Evolutionary conservation across 2,113 vertebrate genomes (phyloP).

Genomic region (Microcebus jonahi): DNA sequence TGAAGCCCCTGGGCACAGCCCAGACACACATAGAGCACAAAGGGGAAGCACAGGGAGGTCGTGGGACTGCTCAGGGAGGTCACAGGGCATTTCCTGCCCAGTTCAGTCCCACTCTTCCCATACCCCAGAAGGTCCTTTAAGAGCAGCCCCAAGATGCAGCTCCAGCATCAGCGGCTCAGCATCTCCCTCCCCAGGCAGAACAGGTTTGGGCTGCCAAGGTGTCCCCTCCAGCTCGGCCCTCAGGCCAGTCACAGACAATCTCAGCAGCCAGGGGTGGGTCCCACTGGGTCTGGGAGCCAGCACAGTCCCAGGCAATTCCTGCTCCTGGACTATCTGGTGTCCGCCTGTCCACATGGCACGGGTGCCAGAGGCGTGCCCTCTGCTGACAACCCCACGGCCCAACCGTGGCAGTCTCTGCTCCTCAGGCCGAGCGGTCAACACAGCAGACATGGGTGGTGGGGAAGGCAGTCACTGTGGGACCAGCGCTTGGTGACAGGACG

Average conservation of each 20-base stretch:
- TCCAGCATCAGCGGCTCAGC: background rate
- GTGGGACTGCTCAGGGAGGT: background rate
- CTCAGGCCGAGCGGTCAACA: background rate
- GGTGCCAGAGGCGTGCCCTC: background rate
- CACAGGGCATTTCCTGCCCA: background rate
- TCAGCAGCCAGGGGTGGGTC: background rate
- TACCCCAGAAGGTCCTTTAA: background rate
- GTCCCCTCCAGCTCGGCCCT: background rate
- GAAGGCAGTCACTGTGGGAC: background rate
- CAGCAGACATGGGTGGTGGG: background rate
- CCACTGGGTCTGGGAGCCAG: background rate
- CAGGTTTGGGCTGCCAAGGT: background rate
- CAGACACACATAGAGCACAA: constrained; percentile 37
- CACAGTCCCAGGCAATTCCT: accelerated
- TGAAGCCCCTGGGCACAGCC: constrained; percentile 72
- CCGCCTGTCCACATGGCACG: background rate
- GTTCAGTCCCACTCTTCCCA: background rate
- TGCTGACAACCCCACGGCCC: background rate
- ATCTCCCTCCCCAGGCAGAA: background rate
- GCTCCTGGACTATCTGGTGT: background rate
- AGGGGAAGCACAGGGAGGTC: background rate
- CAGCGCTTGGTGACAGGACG: background rate
- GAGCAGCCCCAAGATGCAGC: background rate
- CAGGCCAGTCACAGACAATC: background rate
- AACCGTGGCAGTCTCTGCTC: background rate